Conservation (phyloP, 2,888 invertebrate genomes). For the Trachelus stipa region DNA sequence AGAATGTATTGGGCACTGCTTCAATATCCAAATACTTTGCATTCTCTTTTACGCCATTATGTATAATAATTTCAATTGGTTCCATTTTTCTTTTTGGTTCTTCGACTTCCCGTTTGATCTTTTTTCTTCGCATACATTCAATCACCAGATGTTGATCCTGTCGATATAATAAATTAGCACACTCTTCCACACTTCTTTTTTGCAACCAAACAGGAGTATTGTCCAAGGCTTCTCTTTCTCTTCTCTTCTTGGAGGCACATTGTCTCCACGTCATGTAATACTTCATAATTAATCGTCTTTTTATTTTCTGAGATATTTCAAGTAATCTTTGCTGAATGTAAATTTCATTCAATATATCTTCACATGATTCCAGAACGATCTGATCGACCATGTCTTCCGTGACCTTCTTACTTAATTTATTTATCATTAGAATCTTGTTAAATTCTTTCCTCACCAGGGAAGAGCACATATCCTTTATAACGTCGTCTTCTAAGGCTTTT, state of each 20-base stretch:
- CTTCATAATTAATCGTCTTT: constrained; percentile 58
- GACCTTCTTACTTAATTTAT: constrained; percentile 46
- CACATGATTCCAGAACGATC: constrained; percentile 55
- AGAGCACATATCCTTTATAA: constrained; percentile 45
- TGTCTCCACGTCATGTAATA: constrained; percentile 68
- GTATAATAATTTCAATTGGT: constrained; percentile 67
- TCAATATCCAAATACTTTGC: constrained; percentile 63
- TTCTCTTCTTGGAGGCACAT: constrained; percentile 60
- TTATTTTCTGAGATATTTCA: constrained; percentile 60
- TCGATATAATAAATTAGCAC: constrained; percentile 66
- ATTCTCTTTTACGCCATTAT: constrained; percentile 69
- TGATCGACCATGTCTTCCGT: constrained; percentile 42
- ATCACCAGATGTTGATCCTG: constrained; percentile 67
- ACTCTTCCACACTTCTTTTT: constrained; percentile 61
- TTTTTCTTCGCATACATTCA: constrained; percentile 65
- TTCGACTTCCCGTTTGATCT: constrained; percentile 43
- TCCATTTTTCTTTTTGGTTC: constrained; percentile 38
- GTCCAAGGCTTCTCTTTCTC: constrained; percentile 69
- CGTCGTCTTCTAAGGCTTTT: constrained; percentile 39
- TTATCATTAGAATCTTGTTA: constrained; percentile 38
- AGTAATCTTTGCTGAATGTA: constrained; percentile 59
- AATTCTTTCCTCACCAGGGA: constrained; percentile 43
- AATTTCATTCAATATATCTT: constrained; percentile 58
- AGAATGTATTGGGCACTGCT: constrained; percentile 68
- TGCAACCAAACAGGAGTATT: constrained; percentile 71